Percentiles rank a stretch among this genome's conserved stretches.
phyloP scores from a whole-genome alignment of 1,140 invertebrate species.

The Thaumatotibia leucotreta region DNA sequence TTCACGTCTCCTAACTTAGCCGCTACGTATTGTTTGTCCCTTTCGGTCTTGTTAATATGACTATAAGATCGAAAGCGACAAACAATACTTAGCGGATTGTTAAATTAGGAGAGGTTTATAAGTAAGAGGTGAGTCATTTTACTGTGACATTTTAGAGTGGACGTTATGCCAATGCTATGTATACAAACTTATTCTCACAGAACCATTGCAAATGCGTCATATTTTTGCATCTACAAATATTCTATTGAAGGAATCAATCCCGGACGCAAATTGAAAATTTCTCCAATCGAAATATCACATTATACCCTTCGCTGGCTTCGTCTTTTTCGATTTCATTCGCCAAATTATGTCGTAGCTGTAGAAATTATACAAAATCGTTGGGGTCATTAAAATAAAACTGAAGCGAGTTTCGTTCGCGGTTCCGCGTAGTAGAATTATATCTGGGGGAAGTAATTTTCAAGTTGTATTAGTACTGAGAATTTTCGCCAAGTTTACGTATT shows the following conservation, averaged over 20 bases:
- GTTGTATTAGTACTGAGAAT: slow-evolving; percentile 20
- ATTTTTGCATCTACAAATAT: neutral
- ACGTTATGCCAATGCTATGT: too few species aligned
- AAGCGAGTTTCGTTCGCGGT: neutral
- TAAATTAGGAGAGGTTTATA: too few species aligned
- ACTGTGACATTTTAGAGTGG: too few species aligned
- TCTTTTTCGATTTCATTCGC: slow-evolving; percentile 12
- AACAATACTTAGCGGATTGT: too few species aligned
- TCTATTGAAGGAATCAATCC: neutral
- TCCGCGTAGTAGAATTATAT: neutral
- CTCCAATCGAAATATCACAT: slow-evolving; percentile 12
- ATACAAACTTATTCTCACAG: too few species aligned
- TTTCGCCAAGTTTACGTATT: slow-evolving; percentile 14
- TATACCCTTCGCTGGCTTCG: slow-evolving; percentile 3
- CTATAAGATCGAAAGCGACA: too few species aligned
- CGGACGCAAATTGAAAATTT: slow-evolving; percentile 9
- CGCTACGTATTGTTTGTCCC: too few species aligned
- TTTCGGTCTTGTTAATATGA: too few species aligned
- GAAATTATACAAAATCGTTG: slow-evolving; percentile 11
- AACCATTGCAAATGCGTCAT: too few species aligned
- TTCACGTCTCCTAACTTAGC: too few species aligned
- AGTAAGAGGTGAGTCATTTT: too few species aligned
- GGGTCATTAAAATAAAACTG: slow-evolving; percentile 13
- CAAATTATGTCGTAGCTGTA: slow-evolving; percentile 8
- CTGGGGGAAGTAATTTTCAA: slow-evolving; percentile 7